Conservation (phyloP, 2,113 vertebrate species). For the Phrynosoma blainvillii region DNA sequence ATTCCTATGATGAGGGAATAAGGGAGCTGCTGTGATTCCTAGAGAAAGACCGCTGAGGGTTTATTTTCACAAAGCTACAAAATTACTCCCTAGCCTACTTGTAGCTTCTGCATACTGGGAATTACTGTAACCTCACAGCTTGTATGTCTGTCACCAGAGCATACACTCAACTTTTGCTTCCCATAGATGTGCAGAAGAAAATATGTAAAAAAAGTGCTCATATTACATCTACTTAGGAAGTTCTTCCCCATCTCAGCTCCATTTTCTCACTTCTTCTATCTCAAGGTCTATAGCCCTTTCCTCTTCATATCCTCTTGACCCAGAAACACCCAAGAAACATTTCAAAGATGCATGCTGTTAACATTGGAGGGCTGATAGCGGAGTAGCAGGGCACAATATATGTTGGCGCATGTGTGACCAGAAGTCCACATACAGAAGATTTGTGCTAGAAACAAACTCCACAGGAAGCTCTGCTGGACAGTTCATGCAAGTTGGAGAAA, state of each 20-base stretch:
- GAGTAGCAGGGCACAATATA: no score
- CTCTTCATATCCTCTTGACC: no score
- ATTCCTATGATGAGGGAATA: slow-evolving; percentile 21
- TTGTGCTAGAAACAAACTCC: no score
- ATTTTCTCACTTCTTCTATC: background rate
- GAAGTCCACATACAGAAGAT: no score
- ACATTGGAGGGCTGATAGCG: background rate
- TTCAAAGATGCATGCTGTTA: background rate
- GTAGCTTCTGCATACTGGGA: slow-evolving; percentile 9
- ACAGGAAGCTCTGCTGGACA: no score
- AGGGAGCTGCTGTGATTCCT: background rate
- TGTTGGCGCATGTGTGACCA: background rate
- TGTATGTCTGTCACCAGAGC: slow-evolving; percentile 1
- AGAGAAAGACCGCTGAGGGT: slow-evolving; percentile 9
- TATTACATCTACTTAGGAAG: background rate
- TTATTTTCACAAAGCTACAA: slow-evolving; percentile 15
- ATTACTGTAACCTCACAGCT: slow-evolving; percentile 20
- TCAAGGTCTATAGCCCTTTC: background rate
- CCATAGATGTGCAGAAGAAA: background rate
- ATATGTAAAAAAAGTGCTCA: background rate
- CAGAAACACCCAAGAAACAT: background rate
- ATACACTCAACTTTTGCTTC: background rate
- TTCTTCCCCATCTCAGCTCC: background rate
- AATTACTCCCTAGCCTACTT: background rate
- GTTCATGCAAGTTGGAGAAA: no score